A percentile compares a stretch with the other conserved stretches of the same genome.
Conservation (phyloP, 2,797 vertebrate genomes). For the Acanthurus tractus region DNA sequence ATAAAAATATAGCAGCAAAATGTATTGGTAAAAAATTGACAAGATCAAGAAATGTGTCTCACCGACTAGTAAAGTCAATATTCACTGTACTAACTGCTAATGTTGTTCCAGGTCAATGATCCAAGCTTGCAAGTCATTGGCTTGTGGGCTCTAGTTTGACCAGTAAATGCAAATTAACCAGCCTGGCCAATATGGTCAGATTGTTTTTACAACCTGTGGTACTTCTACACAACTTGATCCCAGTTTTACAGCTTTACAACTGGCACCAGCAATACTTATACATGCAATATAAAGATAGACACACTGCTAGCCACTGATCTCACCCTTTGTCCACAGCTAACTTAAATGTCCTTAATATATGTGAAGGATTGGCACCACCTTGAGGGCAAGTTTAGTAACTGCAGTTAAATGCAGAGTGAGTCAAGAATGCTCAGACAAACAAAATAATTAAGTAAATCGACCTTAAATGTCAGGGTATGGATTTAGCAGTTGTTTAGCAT, state of each 20-base stretch:
- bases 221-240: not conserved
- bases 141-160: not conserved
- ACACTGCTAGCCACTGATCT: not conserved
- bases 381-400: conserved; percentile 44
- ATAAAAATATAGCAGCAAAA: too few relatives aligned
- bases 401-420: not conserved
- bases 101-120: not conserved
- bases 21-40: not conserved
- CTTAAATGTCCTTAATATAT: not conserved
- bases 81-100: not conserved
- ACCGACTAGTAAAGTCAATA: not conserved
- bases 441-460: too few relatives aligned
- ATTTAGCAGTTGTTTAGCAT: too few relatives aligned
- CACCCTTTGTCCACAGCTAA: not conserved
- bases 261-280: not conserved
- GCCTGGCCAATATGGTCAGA: not conserved
- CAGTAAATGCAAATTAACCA: not conserved
- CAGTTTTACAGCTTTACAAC: not conserved
- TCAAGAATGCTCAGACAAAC: too few relatives aligned
- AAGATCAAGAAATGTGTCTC: not conserved
- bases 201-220: not conserved
- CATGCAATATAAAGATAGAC: not conserved
- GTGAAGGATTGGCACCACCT: conserved; percentile 59
- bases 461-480: too few relatives aligned
- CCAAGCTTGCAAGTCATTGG: not conserved